phyloP scores from a whole-genome alignment of 2,888 invertebrate genomes.

The Acanthacorydalis orientalis region DNA sequence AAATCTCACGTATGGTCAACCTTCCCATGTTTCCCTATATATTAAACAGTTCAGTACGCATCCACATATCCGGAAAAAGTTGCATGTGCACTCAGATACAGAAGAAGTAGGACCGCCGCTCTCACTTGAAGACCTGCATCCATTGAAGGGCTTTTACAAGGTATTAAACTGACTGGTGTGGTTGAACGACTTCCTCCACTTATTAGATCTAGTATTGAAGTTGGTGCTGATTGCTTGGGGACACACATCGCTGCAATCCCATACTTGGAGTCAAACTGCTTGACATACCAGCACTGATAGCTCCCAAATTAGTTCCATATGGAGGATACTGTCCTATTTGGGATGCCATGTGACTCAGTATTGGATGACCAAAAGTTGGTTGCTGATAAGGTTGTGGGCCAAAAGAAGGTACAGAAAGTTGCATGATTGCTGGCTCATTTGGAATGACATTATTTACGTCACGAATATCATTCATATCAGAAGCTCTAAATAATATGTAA shows the following conservation, averaged over 20 bases:
- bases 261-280: constrained; percentile 31
- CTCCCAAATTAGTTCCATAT: constrained; percentile 28
- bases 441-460: constrained; percentile 80
- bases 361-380: constrained; percentile 54
- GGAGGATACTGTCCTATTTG: constrained; percentile 32
- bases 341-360: constrained; percentile 38
- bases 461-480: constrained; percentile 97
- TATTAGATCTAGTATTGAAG: constrained; percentile 49
- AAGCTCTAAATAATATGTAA: constrained; percentile 94
- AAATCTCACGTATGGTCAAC: no score
- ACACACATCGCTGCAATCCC: constrained; percentile 27
- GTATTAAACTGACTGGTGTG: constrained; percentile 55
- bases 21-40: no score
- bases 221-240: constrained; percentile 44
- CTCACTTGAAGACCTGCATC: constrained; percentile 69
- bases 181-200: constrained; percentile 61
- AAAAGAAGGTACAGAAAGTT: constrained; percentile 61
- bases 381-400: constrained; percentile 43
- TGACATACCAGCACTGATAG: constrained; percentile 25
- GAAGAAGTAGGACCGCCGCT: constrained; percentile 17
- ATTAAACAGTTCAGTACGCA: no score
- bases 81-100: no score
- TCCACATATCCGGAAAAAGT: no score
- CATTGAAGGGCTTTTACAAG: constrained; percentile 69
- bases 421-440: constrained; percentile 97